Base-by-base conservation (phyloP, 2,888 invertebrate genomes). In the Coleophora flavipennella region DNA sequence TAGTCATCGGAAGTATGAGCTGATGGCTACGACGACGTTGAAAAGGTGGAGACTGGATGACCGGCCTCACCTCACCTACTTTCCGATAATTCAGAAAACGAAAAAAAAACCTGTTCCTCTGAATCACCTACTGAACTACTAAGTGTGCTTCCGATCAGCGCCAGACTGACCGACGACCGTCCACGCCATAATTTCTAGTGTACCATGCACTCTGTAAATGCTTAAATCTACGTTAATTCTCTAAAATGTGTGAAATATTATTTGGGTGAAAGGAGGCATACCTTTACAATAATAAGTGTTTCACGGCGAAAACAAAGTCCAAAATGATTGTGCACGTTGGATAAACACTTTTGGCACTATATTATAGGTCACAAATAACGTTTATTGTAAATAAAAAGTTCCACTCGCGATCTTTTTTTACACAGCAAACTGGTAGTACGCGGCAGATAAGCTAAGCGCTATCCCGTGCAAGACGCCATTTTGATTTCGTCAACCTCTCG, bases 401-500 rank as follows among this genome's bases (percentile, higher is more conserved):
- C 57, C 69, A 66, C 66, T 55, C 68, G 59, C 63, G 60, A 61
- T 60, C n/a, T n/a, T n/a, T 56, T 56, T 53, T 49, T 11, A 29
- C 29, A 59, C 67, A 70, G 67, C 63, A 55, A 58, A 58, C 57
- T 57, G 55, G 61, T 64, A n/a, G 64, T 71, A 67, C 72, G 69
- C 79, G 78, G 79, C 76, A 64, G 73, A 77, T 76, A 73, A 73
- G n/a, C n/a, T 76, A 73, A 66, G 72, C 71, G 70, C 75, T 78
- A 80, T 65, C 64, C 70, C 68, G 69, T 72, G 72, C 75, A 74
- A 73, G 76, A 78, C 80, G 83, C 84, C 83, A 84, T 84, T 83
- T 84, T 84, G 83, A 83, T 83, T 80, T 84, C 84, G 81, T 84
- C 83, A 78, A 83, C 81, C 81, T n/a, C n/a, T n/a, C n/a, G n/a